phyloP scores from a whole-genome alignment of 2,888 invertebrate genomes.

The Cosmorhoe ocellata region DNA sequence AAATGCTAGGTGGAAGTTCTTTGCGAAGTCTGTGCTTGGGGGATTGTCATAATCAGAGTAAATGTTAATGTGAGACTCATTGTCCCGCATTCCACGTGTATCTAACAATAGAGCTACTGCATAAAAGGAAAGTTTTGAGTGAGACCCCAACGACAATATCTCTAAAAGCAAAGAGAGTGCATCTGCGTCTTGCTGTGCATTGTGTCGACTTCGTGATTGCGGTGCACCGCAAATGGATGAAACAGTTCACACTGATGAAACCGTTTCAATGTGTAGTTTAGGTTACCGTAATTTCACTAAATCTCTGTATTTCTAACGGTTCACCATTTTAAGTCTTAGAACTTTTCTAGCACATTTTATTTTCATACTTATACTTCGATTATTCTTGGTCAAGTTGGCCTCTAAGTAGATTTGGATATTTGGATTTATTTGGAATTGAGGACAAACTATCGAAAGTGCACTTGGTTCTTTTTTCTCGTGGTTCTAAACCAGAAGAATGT shows the following conservation, averaged over 20 bases:
- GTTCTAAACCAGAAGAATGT: slow-evolving; percentile 50
- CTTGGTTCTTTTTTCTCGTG: slow-evolving; percentile 30
- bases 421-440: slow-evolving; percentile 1
- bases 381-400: not conserved
- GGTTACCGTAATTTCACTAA: slow-evolving; percentile 6
- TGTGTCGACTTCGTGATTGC: slow-evolving; percentile 44
- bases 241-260: slow-evolving; percentile 15
- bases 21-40: slow-evolving; percentile 21
- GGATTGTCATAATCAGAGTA: slow-evolving; percentile 27
- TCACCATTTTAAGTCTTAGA: not conserved
- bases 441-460: slow-evolving; percentile 2
- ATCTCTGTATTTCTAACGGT: not conserved
- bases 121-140: slow-evolving; percentile 34
- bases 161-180: slow-evolving; percentile 63
- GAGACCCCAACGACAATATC: slow-evolving; percentile 50
- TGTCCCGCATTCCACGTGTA: slow-evolving; percentile 8
- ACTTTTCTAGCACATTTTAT: slow-evolving; percentile 2
- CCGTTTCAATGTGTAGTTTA: slow-evolving; percentile 2
- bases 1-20: slow-evolving; percentile 32
- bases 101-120: slow-evolving; percentile 26
- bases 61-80: slow-evolving; percentile 12
- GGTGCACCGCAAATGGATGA: slow-evolving; percentile 44
- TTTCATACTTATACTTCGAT: not conserved
- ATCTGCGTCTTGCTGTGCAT: slow-evolving; percentile 51
- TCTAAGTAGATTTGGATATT: not conserved